These are phyloP conservation scores for Procavia capensis DNA, from an alignment of 2,113 vertebrate species.

Conservation along the genomic window DNA sequence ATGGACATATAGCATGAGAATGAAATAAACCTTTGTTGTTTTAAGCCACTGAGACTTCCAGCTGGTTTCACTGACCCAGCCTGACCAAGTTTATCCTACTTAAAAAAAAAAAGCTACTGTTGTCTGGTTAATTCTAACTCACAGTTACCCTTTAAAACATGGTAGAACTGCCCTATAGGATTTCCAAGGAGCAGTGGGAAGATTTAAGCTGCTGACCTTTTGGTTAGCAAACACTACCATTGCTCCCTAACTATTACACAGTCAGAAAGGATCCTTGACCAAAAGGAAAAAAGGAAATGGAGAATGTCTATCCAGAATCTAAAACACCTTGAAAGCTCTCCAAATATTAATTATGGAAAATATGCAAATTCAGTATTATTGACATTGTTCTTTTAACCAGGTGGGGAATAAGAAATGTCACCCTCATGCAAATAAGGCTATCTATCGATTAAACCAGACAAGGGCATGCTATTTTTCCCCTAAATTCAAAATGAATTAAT, in stretches of 20 bases:
- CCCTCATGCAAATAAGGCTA: slow-evolving; percentile 42
- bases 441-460: slow-evolving; percentile 54
- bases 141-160: no score
- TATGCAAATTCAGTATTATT: slow-evolving; percentile 25
- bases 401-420: not conserved
- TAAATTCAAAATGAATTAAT: slow-evolving; percentile 60
- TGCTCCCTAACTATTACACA: not conserved
- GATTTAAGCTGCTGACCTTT: no score
- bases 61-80: not conserved
- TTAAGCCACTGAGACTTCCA: not conserved
- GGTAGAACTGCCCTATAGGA: no score
- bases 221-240: no score
- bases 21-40: not conserved
- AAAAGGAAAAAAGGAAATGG: slow-evolving; percentile 29
- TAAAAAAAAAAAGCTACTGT: no score
- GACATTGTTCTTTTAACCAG: slow-evolving; percentile 40
- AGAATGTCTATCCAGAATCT: not conserved
- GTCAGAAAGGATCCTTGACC: not conserved
- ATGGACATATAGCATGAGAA: not conserved
- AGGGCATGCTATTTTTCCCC: not conserved
- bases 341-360: slow-evolving; percentile 48
- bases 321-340: slow-evolving; percentile 24
- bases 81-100: not conserved
- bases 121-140: no score
- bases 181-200: no score